Base-by-base conservation (phyloP, 2,113 vertebrate species). In the Datnioides undecimradiatus region DNA sequence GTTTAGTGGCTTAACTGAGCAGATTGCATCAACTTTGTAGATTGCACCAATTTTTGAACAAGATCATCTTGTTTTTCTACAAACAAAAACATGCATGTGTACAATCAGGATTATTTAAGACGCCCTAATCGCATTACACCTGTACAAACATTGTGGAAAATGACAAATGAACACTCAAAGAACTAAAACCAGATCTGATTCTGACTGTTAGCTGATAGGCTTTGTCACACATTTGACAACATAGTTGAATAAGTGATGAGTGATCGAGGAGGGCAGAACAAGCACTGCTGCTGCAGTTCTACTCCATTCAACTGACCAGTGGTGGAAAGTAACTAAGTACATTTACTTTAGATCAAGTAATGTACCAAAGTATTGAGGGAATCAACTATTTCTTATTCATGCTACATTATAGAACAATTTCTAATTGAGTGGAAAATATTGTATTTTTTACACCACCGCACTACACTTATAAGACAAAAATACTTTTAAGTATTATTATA, bases 1-100 rank as follows among this genome's bases (percentile, higher is more conserved):
- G n/a, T 66, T 72, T 70, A 62, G n/a, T 66, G 62, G 46, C 6
- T 52, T 62, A 71, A 67, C 19, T 10, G 27, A 41, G 63, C 38
- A 76, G 3, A n/a, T 4, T 31, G 38, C 52, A 29, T 45, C 52
- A 3, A 2, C 23, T 40, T 34, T 21, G 62, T 55, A 38, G 7
- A 33, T 3, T 38, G 29, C 51, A 27, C 43, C 49, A 2, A 0
- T 27, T 55, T 51, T 51, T 25, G 10, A 36, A 2, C n/a, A 38
- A 16, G 34, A 8, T n/a, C 4, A 9, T 34, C 19, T 58, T 46
- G 36, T 72, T 48, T 49, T 48, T 21, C 10, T 49, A 16, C 5
- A 34, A 25, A 46, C 17, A 11, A 25, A 46, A 46, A 36, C 0
- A 0, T 70, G 8, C 2, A n/a, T 57, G 25, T 41, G 6, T 5